These are phyloP conservation scores for Megaceryle maxima DNA, from an alignment of 2,113 vertebrate species.

Conservation along the genomic window DNA sequence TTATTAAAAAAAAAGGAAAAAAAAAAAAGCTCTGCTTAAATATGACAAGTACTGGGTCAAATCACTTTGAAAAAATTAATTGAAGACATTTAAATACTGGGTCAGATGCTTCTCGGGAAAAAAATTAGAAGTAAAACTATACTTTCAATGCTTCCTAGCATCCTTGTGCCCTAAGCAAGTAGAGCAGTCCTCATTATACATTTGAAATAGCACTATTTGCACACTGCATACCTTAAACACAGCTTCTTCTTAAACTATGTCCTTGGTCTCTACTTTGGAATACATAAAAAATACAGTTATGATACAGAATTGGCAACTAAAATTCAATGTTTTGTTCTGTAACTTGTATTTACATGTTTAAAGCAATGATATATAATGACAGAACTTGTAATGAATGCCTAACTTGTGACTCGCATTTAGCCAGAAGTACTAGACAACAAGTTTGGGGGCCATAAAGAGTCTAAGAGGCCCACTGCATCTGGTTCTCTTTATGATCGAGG, in stretches of 20 bases:
- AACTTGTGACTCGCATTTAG: constrained; percentile 15
- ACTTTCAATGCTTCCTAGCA: not conserved
- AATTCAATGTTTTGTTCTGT: constrained; percentile 28
- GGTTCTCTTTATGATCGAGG: not conserved
- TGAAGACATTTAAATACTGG: not conserved
- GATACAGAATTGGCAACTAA: constrained; percentile 29
- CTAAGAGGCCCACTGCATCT: constrained; percentile 5
- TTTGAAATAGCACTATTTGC: not conserved
- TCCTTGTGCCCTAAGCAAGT: not conserved
- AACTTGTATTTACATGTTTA: not conserved
- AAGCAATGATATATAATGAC: not conserved
- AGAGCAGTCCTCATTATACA: not conserved
- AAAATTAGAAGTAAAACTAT: not conserved
- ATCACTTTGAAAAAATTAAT: not conserved
- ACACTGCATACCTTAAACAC: not conserved
- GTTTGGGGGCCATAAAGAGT: not conserved
- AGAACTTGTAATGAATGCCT: not conserved
- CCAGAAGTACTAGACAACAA: constrained; percentile 23
- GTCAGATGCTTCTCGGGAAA: not conserved
- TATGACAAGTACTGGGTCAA: not conserved
- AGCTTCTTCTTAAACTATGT: constrained; percentile 34
- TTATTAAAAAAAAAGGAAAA: not conserved
- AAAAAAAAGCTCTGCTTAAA: not conserved
- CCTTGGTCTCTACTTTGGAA: constrained; percentile 7
- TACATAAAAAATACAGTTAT: constrained; percentile 21